Base-by-base conservation (phyloP, 2,888 invertebrate species). In the Zaprionus obscuricornis region DNA sequence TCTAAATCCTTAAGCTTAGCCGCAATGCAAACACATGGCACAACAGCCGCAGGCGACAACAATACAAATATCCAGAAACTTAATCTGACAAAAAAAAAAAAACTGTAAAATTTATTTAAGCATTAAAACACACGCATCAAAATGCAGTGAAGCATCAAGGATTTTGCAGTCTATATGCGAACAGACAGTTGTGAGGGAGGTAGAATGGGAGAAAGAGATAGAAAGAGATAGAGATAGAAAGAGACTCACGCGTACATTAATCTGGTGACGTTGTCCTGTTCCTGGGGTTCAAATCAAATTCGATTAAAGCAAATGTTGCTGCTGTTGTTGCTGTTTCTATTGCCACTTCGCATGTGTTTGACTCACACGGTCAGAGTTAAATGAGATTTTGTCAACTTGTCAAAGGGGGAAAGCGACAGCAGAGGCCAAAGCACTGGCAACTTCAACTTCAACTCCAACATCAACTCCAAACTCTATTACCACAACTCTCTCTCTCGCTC, bases 251-350 rank as follows among this genome's bases (percentile, higher is more conserved):
- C 31, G 13, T 17, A 43, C 39, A 60, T 51, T 62, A 65, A 51
- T 49, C 52, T 29, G 36, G 51, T 47, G 40, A 43, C n/a, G 31
- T 55, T 64, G 52, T 59, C 56, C 67, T 65, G 49, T 46, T 49
- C 59, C 76, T 84, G 82, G 87, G 85, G 79, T 85, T 83, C 78
- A 86, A 85, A 77, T 81, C 78, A 73, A 86, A 87, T 87, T 87
- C 87, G 87, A 87, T 87, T 87, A 79, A 72, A 74, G 66, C 67
- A 77, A 81, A 65, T 64, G 79, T 59, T 55, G 27, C 7, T 22
- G 22, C n/a, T n/a, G n/a, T n/a, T n/a, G n/a, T n/a, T n/a, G n/a
- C n/a, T n/a, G n/a, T n/a, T n/a, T n/a, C n/a, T n/a, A n/a, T n/a
- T n/a, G n/a, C n/a, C n/a, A 37, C 33, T 29, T 40, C 49, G 36